Evolutionary conservation across 2,113 vertebrate genomes (phyloP).

Genomic region (Ceyx melanurus): DNA sequence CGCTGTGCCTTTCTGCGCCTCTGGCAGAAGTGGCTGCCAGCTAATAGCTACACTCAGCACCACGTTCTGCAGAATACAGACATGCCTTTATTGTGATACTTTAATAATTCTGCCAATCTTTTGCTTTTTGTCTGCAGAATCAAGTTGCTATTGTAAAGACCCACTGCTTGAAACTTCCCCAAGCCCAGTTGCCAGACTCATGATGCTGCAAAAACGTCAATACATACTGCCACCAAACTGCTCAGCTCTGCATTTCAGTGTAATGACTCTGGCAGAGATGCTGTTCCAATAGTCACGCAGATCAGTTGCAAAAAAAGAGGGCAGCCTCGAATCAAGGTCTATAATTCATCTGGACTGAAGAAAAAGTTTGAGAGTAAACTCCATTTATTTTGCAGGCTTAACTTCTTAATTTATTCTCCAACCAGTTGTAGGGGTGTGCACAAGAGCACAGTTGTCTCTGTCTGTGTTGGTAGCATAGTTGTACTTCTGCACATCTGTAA

Average conservation of each 20-base stretch:
- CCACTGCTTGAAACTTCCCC: conserved; percentile 74
- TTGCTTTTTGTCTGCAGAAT: conserved; percentile 76
- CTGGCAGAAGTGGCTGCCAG: conserved; percentile 4
- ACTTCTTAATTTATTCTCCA: conserved; percentile 57
- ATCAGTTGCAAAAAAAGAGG: conserved; percentile 48
- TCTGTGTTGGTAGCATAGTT: conserved; percentile 65
- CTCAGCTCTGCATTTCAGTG: conserved; percentile 71
- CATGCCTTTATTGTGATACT: conserved; percentile 36
- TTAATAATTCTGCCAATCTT: conserved; percentile 69
- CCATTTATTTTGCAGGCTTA: conserved; percentile 66
- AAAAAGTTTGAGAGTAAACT: conserved; percentile 63
- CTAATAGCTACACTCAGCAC: not conserved
- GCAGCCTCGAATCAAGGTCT: conserved; percentile 69
- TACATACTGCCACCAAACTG: conserved; percentile 69
- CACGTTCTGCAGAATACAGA: conserved; percentile 32
- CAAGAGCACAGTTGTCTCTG: conserved; percentile 65
- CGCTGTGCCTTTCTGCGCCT: not conserved
- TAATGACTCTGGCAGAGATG: conserved; percentile 74
- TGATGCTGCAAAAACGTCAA: conserved; percentile 72
- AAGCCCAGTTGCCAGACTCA: conserved; percentile 71
- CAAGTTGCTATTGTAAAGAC: conserved; percentile 78
- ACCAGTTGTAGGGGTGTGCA: conserved; percentile 67
- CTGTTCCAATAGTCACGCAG: conserved; percentile 67
- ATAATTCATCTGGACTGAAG: conserved; percentile 65
- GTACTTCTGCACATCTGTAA: conserved; percentile 69